phyloP scores from a whole-genome alignment of 2,113 vertebrate species.

The Scalopus aquaticus region DNA sequence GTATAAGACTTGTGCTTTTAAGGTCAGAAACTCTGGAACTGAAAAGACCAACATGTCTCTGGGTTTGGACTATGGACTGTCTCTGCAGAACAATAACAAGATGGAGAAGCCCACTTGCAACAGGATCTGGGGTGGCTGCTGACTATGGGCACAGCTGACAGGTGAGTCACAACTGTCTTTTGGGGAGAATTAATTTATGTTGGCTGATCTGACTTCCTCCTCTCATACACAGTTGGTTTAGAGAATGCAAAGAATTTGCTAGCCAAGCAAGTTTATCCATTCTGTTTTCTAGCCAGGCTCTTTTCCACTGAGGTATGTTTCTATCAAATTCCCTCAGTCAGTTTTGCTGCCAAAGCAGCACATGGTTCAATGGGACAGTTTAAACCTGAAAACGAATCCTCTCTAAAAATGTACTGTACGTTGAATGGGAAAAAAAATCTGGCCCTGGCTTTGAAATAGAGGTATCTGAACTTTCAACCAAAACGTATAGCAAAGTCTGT shows the following conservation, averaged over 20 bases:
- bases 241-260: constrained; percentile 70
- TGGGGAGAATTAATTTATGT: not conserved
- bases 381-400: not conserved
- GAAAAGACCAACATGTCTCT: not conserved
- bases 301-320: constrained; percentile 39
- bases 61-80: not conserved
- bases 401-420: not conserved
- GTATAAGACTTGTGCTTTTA: not conserved
- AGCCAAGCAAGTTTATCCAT: constrained; percentile 59
- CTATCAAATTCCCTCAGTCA: constrained; percentile 5
- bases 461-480: not conserved
- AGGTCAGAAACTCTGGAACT: not conserved
- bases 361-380: not conserved
- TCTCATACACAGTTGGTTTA: constrained; percentile 41
- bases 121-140: not conserved
- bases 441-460: not conserved
- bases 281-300: constrained; percentile 48
- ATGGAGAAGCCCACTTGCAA: not conserved
- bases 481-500: not conserved
- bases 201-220: constrained; percentile 52
- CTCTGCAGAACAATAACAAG: constrained; percentile 17
- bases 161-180: not conserved
- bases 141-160: not conserved
- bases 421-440: not conserved
- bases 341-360: not conserved